Evolutionary conservation across 1,140 invertebrate species (phyloP).

Genomic region (Drosophila kurseongensis): DNA sequence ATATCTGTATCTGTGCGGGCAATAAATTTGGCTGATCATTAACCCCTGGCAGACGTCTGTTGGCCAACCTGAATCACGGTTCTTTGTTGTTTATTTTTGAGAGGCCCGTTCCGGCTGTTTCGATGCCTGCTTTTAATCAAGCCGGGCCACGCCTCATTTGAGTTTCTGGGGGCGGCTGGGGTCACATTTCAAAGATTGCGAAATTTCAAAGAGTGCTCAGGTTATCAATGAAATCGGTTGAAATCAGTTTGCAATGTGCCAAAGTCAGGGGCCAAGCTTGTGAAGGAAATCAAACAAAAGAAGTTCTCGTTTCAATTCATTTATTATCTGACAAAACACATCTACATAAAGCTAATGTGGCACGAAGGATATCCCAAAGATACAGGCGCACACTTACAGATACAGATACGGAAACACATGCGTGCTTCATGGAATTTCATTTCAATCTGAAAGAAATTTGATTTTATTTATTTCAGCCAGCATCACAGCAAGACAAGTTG

Average conservation of each 20-base stretch:
- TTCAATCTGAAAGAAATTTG: constrained; percentile 63
- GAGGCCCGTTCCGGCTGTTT: background rate
- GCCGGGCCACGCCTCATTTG: constrained; percentile 17
- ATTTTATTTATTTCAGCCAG: constrained; percentile 54
- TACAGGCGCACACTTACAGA: constrained; percentile 19
- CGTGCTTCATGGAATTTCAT: constrained; percentile 65
- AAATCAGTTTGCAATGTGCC: constrained; percentile 15
- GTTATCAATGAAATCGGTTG: constrained; percentile 38
- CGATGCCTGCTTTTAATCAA: constrained; percentile 25
- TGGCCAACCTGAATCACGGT: constrained; percentile 25
- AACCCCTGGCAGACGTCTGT: constrained; percentile 17
- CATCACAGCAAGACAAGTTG: constrained; percentile 37
- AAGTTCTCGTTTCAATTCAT: constrained; percentile 47
- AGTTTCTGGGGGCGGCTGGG: background rate
- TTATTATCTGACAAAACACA: constrained; percentile 61
- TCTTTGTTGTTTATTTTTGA: constrained; percentile 36
- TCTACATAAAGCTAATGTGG: constrained; percentile 64
- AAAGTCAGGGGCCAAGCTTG: constrained; percentile 33
- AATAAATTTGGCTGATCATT: constrained; percentile 37
- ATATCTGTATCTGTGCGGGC: constrained; percentile 12
- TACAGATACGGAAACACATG: constrained; percentile 24
- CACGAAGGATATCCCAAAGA: constrained; percentile 51
- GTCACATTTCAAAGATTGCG: constrained; percentile 64
- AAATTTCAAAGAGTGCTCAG: constrained; percentile 47
- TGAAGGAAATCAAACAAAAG: constrained; percentile 31